Conservation (phyloP, 2,888 invertebrate species). For the Macrosoma leucophasiata region DNA sequence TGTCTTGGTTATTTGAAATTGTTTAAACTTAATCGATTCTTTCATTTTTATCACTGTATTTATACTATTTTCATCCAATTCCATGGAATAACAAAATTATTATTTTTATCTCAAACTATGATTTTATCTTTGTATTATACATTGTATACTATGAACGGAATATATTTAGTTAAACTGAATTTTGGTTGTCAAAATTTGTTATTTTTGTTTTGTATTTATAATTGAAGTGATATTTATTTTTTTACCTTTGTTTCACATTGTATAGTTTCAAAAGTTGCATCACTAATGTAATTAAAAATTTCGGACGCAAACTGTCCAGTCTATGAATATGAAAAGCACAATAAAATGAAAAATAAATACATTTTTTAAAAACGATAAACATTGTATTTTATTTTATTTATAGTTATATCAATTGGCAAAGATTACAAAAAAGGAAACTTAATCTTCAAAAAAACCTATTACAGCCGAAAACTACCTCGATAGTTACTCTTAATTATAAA, state of each 20-base stretch:
- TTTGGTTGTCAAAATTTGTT: slow-evolving; percentile 36
- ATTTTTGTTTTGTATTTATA: slow-evolving; percentile 36
- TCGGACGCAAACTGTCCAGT: slow-evolving; percentile 45
- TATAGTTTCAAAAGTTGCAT: slow-evolving; percentile 48
- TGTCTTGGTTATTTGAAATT: too few species aligned
- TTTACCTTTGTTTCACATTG: slow-evolving; percentile 49
- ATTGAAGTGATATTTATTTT: slow-evolving; percentile 57
- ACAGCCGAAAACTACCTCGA: too few species aligned
- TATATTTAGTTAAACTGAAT: slow-evolving; percentile 25
- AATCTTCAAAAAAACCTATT: too few species aligned
- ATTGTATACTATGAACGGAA: slow-evolving; percentile 7
- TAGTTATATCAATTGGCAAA: background rate
- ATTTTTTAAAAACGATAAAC: slow-evolving; percentile 58
- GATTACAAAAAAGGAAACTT: background rate
- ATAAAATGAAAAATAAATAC: slow-evolving; percentile 73
- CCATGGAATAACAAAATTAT: background rate
- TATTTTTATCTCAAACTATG: background rate
- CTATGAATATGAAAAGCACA: slow-evolving; percentile 71
- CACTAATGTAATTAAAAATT: slow-evolving; percentile 57
- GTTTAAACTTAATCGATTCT: background rate
- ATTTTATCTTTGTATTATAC: background rate
- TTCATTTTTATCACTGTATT: background rate
- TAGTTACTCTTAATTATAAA: too few species aligned
- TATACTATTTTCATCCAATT: background rate
- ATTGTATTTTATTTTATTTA: slow-evolving; percentile 26